phyloP scores from a whole-genome alignment of 23 tunicate species.

The Ascidia mentula region DNA sequence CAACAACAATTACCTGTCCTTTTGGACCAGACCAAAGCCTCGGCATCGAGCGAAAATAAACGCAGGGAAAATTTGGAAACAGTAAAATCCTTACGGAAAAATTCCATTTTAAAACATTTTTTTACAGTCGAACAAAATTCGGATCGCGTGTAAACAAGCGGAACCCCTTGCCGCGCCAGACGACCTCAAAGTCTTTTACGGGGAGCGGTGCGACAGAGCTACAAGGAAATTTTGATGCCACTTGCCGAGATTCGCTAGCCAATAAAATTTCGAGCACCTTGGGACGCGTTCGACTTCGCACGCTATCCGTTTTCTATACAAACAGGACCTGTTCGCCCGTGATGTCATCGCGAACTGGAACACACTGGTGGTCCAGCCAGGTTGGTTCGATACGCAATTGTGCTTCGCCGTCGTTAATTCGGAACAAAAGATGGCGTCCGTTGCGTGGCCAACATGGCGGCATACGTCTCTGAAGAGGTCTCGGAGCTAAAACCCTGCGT shows the following conservation, averaged over 20 bases:
- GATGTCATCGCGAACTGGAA: neutral
- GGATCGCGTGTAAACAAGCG: neutral
- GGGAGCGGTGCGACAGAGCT: neutral
- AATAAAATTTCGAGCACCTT: conserved; percentile 10
- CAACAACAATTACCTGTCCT: neutral
- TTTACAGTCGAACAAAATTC: conserved; percentile 4
- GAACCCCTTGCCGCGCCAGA: neutral
- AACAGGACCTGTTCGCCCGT: neutral
- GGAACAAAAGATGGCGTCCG: neutral
- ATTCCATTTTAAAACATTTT: too few species aligned
- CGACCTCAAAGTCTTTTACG: conserved; percentile 2
- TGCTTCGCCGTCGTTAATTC: neutral
- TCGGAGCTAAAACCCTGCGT: too few species aligned
- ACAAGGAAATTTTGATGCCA: conserved; percentile 6
- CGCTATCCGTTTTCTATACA: neutral
- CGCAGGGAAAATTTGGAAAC: too few species aligned
- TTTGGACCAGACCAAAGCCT: neutral
- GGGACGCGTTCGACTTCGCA: neutral
- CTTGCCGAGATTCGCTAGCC: neutral
- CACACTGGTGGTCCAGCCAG: neutral
- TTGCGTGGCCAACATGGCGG: neutral
- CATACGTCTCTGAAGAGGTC: conserved; percentile 7
- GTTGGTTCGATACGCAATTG: neutral
- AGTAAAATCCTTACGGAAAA: too few species aligned
- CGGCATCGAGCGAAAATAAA: neutral